Conservation (phyloP, 2,888 invertebrate genomes). For the Xylophagus ater region DNA sequence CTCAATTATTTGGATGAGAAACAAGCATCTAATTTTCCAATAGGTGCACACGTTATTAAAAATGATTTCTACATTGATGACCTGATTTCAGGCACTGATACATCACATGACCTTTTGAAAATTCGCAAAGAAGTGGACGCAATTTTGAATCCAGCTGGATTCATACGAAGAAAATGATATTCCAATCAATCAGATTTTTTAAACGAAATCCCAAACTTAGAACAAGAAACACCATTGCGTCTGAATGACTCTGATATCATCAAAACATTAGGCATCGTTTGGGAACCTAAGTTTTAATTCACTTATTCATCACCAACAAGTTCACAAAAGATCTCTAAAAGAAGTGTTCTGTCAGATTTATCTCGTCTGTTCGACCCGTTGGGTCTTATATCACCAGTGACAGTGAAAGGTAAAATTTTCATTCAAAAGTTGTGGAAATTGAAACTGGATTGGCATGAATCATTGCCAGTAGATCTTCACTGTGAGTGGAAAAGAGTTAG, state of each 20-base stretch:
- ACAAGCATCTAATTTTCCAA: slow-evolving; percentile 14
- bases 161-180: slow-evolving; percentile 11
- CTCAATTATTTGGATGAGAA: slow-evolving; percentile 17
- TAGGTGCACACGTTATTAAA: slow-evolving; percentile 13
- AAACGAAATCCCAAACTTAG: slow-evolving; percentile 6
- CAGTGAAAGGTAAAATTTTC: slow-evolving; percentile 14
- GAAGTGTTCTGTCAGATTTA: slow-evolving; percentile 10
- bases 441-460: slow-evolving; percentile 14
- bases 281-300: slow-evolving; percentile 11
- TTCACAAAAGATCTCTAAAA: slow-evolving; percentile 12
- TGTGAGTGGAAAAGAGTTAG: slow-evolving; percentile 9
- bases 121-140: not conserved
- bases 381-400: slow-evolving; percentile 15
- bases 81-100: slow-evolving; percentile 14
- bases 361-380: slow-evolving; percentile 15
- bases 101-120: not conserved
- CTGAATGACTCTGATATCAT: slow-evolving; percentile 7
- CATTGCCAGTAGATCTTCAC: slow-evolving; percentile 4
- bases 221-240: not conserved
- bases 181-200: slow-evolving; percentile 10
- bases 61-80: slow-evolving; percentile 22
- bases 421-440: slow-evolving; percentile 15
- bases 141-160: not conserved
- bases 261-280: slow-evolving; percentile 13
- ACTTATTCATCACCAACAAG: too few species aligned